These are phyloP conservation scores for Paracanthobrama guichenoti DNA, from an alignment of 2,113 vertebrate genomes.

Conservation along the genomic window DNA sequence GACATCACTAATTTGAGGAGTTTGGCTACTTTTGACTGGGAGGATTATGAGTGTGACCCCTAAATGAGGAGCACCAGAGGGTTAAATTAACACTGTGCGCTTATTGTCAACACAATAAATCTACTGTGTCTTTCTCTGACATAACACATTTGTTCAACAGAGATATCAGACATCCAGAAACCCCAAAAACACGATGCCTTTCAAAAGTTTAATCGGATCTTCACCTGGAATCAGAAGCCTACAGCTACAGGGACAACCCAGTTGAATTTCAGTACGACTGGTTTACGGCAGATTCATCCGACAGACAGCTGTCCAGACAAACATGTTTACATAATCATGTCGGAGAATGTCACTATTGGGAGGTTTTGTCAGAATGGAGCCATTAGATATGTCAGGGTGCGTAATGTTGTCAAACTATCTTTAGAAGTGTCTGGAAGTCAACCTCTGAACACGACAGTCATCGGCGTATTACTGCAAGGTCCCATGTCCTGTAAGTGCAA, in stretches of 20 bases:
- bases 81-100: too few relatives aligned
- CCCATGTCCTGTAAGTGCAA: constrained; percentile 84
- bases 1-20: too few relatives aligned
- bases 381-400: constrained; percentile 76
- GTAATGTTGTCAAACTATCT: constrained; percentile 73
- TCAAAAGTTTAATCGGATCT: constrained; percentile 80
- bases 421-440: constrained; percentile 77
- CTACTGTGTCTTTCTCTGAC: neutral
- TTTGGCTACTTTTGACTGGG: too few relatives aligned
- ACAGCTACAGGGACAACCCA: constrained; percentile 57
- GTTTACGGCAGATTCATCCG: constrained; percentile 77
- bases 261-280: constrained; percentile 72
- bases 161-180: too few relatives aligned
- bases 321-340: constrained; percentile 75
- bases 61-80: too few relatives aligned
- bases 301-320: constrained; percentile 74
- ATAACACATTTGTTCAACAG: constrained; percentile 63
- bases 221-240: constrained; percentile 79
- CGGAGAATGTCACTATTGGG: constrained; percentile 69
- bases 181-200: constrained; percentile 58
- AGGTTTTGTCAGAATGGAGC: constrained; percentile 83
- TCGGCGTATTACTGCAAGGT: constrained; percentile 75
- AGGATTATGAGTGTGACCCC: too few relatives aligned
- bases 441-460: constrained; percentile 63
- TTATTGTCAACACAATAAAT: too few relatives aligned